Evolutionary conservation across 2,888 invertebrate genomes (phyloP), one percentile per base, ranked within the genome.

Genomic region (Melanophora roralis): DNA sequence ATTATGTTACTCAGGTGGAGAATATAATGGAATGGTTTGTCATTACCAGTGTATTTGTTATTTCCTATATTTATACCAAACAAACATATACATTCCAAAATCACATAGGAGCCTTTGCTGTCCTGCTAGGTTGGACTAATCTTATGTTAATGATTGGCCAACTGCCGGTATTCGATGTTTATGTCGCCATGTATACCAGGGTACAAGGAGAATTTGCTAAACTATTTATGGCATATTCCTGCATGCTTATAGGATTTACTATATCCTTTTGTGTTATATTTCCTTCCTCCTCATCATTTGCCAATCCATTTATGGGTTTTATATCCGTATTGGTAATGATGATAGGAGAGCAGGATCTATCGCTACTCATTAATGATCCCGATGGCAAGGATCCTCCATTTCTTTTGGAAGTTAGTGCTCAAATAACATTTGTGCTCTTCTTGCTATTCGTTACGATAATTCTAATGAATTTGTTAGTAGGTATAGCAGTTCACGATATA

Each of bases 81-180:
- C 88, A 92, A 82, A 94, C 93, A 0, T 95, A 95, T 86, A 93
- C 94, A 11, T 96, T 96, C 94, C 96, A 96, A 87, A 96, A 95
- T 86, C 96, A 96, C 86, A 93, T 96, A 21, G 96, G 96, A 0
- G 96, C 96, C 0, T 95, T 96, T 86, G 95, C 96, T 0, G 95
- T 96, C 0, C 91, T 96, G 4, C 93, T 95, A 47, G 96, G 95
- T 5, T 96, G 96, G 96, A 95, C 95, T 5, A 96, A 96, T 89
- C 91, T 96, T n/a, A 96, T 96, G 95, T 91, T 96, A 88, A 96
- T 96, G 95, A 94, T 97, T 73, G 97, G 97, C 0, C 95, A 97
- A 85, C 90, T 97, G 43, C 97, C 97, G 0, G 93, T 96, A 60
- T 95, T 97, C 86, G 97, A 96, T 16, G 95, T 96, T 0, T 97